phyloP scores from a whole-genome alignment of 1,140 invertebrate species.

The Zaprionus nigranus region DNA sequence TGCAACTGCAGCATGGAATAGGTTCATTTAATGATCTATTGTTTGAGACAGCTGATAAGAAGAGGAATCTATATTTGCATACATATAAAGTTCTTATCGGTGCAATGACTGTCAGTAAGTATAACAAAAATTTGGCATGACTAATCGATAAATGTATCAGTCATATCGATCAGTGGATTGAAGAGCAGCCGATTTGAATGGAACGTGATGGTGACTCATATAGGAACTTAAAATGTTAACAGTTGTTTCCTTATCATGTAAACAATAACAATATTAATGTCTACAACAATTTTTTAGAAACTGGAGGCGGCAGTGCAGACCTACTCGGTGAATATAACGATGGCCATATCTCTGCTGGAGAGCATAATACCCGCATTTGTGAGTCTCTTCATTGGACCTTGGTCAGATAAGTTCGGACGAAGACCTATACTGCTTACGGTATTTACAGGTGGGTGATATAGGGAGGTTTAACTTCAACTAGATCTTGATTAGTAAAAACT shows the following conservation, averaged over 20 bases:
- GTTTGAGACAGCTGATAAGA: constrained; percentile 59
- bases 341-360: constrained; percentile 87
- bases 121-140: constrained; percentile 32
- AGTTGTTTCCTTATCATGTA: constrained; percentile 23
- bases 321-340: constrained; percentile 86
- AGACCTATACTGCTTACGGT: constrained; percentile 87
- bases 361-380: constrained; percentile 87
- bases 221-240: constrained; percentile 15
- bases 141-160: constrained; percentile 29
- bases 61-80: not conserved
- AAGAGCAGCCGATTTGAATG: not conserved
- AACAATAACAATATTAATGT: constrained; percentile 3
- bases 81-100: constrained; percentile 29
- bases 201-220: constrained; percentile 23
- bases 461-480: not conserved
- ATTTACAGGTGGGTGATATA: constrained; percentile 84
- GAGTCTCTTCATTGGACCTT: constrained; percentile 89
- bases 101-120: constrained; percentile 18
- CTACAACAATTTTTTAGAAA: constrained; percentile 51
- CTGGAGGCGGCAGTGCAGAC: constrained; percentile 88
- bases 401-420: constrained; percentile 90
- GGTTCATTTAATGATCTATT: constrained; percentile 35
- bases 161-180: constrained; percentile 25
- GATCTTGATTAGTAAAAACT: not conserved
- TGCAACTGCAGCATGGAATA: not conserved